Conservation (phyloP, 2,888 invertebrate species). For the Pemphredon lugubris region DNA sequence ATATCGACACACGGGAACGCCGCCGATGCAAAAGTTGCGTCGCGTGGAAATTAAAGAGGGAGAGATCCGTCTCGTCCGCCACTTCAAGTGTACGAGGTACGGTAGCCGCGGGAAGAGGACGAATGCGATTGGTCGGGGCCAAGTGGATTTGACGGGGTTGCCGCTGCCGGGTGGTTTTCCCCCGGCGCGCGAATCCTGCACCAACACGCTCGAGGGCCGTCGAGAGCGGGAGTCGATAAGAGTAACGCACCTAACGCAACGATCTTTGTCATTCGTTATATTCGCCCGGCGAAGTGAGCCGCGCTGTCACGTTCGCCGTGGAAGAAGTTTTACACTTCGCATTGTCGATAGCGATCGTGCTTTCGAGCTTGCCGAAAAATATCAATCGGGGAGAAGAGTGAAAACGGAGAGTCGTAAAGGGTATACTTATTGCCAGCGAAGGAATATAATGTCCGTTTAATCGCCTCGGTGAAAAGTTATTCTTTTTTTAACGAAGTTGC, state of each 20-base stretch:
- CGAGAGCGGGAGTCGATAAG: constrained; percentile 55
- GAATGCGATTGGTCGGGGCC: constrained; percentile 61
- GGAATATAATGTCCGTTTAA: too few species aligned
- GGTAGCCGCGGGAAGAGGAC: constrained; percentile 52
- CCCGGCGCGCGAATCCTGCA: constrained; percentile 46
- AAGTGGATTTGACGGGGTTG: constrained; percentile 52
- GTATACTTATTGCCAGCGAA: too few species aligned
- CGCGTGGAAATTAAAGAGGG: constrained; percentile 63
- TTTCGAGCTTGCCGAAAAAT: too few species aligned
- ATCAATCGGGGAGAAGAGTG: too few species aligned
- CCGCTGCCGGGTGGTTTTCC: constrained; percentile 36
- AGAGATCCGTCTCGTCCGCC: constrained; percentile 64
- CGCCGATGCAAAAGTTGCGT: constrained; percentile 57
- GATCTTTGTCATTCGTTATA: constrained; percentile 44
- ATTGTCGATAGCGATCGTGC: too few species aligned
- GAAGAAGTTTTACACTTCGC: constrained; percentile 32
- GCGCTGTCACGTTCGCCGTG: constrained; percentile 23
- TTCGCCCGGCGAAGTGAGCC: constrained; percentile 38
- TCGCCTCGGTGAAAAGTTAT: too few species aligned
- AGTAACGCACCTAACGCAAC: constrained; percentile 56
- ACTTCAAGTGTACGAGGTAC: constrained; percentile 59
- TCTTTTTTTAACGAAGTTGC: too few species aligned
- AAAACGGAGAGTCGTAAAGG: too few species aligned
- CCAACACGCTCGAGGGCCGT: constrained; percentile 51
- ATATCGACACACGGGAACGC: constrained; percentile 50